A percentile compares a stretch with the other conserved stretches of the same genome.
Evolutionary conservation across 2,888 invertebrate genomes (phyloP).

Genomic region (Eurois occulta): DNA sequence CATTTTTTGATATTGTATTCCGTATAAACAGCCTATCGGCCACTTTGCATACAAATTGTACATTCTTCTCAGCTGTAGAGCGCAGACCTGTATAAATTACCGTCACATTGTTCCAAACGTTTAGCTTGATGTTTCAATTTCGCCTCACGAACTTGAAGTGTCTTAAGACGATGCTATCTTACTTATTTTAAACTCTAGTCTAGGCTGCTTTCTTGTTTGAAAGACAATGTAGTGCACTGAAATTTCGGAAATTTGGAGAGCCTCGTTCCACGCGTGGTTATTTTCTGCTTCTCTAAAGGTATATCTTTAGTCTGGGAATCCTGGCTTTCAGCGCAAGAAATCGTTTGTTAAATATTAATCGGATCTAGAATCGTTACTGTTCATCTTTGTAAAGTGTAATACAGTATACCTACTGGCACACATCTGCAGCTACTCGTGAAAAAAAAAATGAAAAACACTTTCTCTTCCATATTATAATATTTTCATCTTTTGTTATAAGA

Average conservation of each 20-base stretch:
- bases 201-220: background rate
- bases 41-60: slow-evolving; percentile 73
- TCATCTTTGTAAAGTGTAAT: slow-evolving; percentile 28
- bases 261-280: background rate
- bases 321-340: background rate
- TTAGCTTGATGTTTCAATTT: slow-evolving; percentile 65
- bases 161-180: slow-evolving; percentile 24
- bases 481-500: slow-evolving; percentile 60
- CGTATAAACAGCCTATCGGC: slow-evolving; percentile 69
- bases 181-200: slow-evolving; percentile 24
- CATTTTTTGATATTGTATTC: slow-evolving; percentile 72
- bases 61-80: slow-evolving; percentile 55
- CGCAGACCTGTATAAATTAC: slow-evolving; percentile 61
- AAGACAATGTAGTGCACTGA: slow-evolving; percentile 1
- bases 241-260: background rate
- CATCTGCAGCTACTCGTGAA: slow-evolving; percentile 24
- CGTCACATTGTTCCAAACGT: slow-evolving; percentile 56
- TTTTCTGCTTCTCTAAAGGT: background rate
- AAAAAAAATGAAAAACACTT: slow-evolving; percentile 51
- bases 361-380: slow-evolving; percentile 1
- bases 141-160: slow-evolving; percentile 44
- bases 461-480: slow-evolving; percentile 47
- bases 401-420: slow-evolving; percentile 22
- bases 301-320: slow-evolving; percentile 1
- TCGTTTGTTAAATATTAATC: slow-evolving; percentile 8